Conservation (phyloP, 2,113 vertebrate genomes). For the Nyctereutes procyonoides region DNA sequence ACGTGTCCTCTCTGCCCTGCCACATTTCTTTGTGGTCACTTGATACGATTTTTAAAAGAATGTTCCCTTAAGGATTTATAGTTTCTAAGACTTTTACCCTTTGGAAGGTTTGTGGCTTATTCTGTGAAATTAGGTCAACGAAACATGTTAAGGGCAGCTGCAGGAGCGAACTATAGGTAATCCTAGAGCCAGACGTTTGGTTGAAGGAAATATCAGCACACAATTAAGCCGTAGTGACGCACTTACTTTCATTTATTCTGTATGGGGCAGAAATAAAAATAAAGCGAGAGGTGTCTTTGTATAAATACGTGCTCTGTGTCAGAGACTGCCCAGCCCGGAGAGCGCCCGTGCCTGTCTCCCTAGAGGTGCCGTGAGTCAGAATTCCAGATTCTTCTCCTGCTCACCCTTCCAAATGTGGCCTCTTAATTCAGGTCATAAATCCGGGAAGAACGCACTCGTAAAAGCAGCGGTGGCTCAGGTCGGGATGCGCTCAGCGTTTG, state of each 20-base stretch:
- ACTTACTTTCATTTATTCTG: background rate
- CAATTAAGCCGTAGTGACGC: background rate
- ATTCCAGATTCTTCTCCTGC: background rate
- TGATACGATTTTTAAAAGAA: background rate
- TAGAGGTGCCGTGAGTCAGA: background rate
- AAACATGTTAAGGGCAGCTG: background rate
- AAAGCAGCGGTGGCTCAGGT: no score
- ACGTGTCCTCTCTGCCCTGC: background rate
- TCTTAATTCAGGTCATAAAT: background rate
- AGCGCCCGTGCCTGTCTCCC: background rate
- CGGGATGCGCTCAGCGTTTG: fast-evolving
- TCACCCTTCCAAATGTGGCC: background rate
- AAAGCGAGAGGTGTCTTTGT: background rate
- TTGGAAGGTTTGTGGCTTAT: background rate
- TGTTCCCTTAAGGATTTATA: slow-evolving; percentile 6
- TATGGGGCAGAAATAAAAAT: background rate
- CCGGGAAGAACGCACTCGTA: background rate
- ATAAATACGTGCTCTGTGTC: background rate
- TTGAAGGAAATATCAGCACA: background rate
- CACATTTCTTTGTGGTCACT: background rate
- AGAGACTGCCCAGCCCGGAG: background rate
- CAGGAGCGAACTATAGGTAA: background rate
- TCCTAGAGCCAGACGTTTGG: background rate
- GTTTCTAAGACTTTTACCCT: slow-evolving; percentile 9
- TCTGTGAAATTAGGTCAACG: slow-evolving; percentile 44